Evolutionary conservation across 2,797 vertebrate species (phyloP).

Genomic region (Hemitrygon akajei): DNA sequence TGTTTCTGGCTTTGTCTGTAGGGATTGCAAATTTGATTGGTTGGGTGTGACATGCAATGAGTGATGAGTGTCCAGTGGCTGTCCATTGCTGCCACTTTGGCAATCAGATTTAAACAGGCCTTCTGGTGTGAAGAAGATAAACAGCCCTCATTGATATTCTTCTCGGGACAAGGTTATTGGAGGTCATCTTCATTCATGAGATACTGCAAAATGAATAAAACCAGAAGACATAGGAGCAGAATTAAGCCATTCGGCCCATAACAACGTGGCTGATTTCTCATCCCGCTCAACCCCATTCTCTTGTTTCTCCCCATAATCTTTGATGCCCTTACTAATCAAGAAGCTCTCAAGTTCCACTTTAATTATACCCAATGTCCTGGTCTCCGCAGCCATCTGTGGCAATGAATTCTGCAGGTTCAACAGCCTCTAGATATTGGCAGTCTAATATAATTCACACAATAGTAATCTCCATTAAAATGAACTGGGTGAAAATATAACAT

Average conservation of each 20-base stretch:
- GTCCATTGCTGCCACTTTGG: not conserved
- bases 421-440: not conserved
- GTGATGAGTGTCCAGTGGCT: not conserved
- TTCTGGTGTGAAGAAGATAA: not conserved
- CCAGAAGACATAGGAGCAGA: no score
- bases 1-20: no score
- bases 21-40: not conserved
- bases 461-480: not conserved
- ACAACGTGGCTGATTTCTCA: no score
- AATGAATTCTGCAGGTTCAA: no score
- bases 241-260: no score
- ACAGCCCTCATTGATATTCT: not conserved
- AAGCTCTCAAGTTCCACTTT: no score
- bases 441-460: not conserved
- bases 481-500: not conserved
- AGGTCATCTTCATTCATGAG: not conserved
- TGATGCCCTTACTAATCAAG: no score
- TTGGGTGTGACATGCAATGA: not conserved
- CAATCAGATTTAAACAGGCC: not conserved
- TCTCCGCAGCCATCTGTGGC: no score
- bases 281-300: no score
- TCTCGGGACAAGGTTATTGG: not conserved
- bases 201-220: not conserved
- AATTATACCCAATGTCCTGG: no score
- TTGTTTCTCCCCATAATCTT: no score